These are phyloP conservation scores for Temnothorax unifasciatus DNA, from an alignment of 2,888 invertebrate species.

Conservation along the genomic window DNA sequence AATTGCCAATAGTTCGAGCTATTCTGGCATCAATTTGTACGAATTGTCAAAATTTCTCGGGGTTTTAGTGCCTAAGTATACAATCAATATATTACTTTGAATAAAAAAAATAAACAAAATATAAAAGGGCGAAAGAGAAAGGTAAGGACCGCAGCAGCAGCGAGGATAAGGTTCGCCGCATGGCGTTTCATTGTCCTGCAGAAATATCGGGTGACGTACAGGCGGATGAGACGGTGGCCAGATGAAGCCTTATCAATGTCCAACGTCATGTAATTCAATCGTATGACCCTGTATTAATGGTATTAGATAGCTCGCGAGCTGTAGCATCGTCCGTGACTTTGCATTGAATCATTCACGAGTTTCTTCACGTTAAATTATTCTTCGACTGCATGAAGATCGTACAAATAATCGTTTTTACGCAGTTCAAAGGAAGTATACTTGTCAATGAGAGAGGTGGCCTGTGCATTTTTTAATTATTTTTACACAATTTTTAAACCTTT, in stretches of 20 bases:
- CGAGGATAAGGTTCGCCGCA: constrained; percentile 27
- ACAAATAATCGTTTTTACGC: background rate
- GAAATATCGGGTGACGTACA: constrained; percentile 79
- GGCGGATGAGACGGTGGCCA: constrained; percentile 80
- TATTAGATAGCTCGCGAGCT: constrained; percentile 76
- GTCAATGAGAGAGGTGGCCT: background rate
- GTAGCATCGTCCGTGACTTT: constrained; percentile 45
- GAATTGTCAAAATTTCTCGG: background rate
- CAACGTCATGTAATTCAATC: constrained; percentile 80
- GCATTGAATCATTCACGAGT: constrained; percentile 24
- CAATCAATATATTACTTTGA: constrained; percentile 8
- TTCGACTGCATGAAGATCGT: background rate
- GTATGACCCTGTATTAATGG: constrained; percentile 82
- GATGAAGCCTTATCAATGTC: constrained; percentile 79
- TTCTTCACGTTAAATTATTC: background rate
- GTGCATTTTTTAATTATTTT: background rate
- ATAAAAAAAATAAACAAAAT: background rate
- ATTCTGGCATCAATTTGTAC: background rate
- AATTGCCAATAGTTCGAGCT: background rate
- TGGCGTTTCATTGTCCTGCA: constrained; percentile 71
- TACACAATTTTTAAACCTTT: background rate
- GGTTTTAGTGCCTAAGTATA: background rate
- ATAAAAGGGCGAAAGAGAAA: background rate
- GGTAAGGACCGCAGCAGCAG: background rate
- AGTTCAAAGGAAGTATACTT: background rate